Percentiles rank a stretch among this genome's conserved stretches.
phyloP scores from a whole-genome alignment of 1,140 invertebrate species.

The Temnothorax nylanderi region DNA sequence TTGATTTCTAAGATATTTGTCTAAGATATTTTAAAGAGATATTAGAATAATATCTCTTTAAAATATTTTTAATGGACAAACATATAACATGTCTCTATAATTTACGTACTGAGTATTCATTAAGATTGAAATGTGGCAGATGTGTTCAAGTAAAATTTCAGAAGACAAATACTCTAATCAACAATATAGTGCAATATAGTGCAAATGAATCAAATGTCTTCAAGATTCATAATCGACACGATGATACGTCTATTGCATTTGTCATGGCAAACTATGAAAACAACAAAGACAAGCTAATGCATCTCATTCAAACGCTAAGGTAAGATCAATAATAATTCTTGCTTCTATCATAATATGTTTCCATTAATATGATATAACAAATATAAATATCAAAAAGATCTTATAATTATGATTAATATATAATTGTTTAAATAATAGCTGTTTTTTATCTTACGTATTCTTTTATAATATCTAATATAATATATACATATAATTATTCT shows the following conservation, averaged over 20 bases:
- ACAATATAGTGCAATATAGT: neutral
- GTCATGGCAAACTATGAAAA: neutral
- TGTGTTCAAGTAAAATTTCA: neutral
- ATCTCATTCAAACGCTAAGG: constrained; percentile 29
- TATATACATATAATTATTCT: neutral
- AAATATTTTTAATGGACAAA: neutral
- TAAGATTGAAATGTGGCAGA: neutral
- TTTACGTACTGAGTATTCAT: neutral
- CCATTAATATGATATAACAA: neutral
- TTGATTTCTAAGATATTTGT: neutral
- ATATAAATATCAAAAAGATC: neutral
- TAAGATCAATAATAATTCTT: constrained; percentile 4
- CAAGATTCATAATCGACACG: neutral
- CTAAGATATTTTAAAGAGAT: too few species aligned
- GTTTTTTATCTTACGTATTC: neutral
- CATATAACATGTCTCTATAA: neutral
- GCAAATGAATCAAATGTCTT: neutral
- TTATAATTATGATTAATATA: neutral
- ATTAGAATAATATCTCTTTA: neutral
- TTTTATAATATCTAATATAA: neutral
- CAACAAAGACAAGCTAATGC: neutral
- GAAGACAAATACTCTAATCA: constrained; percentile 10
- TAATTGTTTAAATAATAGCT: neutral
- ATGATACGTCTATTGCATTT: neutral
- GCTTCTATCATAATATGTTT: neutral